A percentile compares a stretch with the other conserved stretches of the same genome.
phyloP scores from a whole-genome alignment of 2,888 invertebrate species.

The Hirtodrosophila histrioides region DNA sequence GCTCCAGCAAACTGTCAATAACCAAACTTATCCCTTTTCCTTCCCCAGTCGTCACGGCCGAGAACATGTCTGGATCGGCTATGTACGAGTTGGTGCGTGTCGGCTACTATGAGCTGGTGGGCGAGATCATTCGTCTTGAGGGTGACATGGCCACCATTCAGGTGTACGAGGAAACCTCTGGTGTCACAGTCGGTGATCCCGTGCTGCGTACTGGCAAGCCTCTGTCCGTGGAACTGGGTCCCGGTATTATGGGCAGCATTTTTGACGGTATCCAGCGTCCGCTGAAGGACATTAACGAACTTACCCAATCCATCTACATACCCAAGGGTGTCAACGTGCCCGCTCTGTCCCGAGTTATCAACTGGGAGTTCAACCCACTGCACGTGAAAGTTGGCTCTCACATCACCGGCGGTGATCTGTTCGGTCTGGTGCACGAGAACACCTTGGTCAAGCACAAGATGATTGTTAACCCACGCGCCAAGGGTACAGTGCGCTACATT shows the following conservation, averaged over 20 bases:
- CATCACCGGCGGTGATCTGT: constrained; percentile 99
- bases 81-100: constrained; percentile 99
- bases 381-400: constrained; percentile 97
- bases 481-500: constrained; percentile 98
- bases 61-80: constrained; percentile 99
- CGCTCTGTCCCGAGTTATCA: constrained; percentile 90
- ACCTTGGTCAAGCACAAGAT: constrained; percentile 98
- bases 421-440: constrained; percentile 98
- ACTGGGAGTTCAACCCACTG: constrained; percentile 97
- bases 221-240: constrained; percentile 98
- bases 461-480: constrained; percentile 96
- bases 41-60: constrained; percentile 96
- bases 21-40: background rate
- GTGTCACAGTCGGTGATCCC: constrained; percentile 99
- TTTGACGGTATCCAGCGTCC: constrained; percentile 99
- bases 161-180: constrained; percentile 98
- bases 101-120: constrained; percentile 98
- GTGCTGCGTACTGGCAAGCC: constrained; percentile 99
- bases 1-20: background rate
- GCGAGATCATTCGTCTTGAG: constrained; percentile 99
- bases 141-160: constrained; percentile 99
- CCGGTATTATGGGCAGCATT: constrained; percentile 99
- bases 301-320: constrained; percentile 98
- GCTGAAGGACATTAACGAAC: constrained; percentile 96
- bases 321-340: constrained; percentile 99